These are phyloP conservation scores for Otus scops DNA, from an alignment of 2,797 vertebrate species.

Conservation along the genomic window DNA sequence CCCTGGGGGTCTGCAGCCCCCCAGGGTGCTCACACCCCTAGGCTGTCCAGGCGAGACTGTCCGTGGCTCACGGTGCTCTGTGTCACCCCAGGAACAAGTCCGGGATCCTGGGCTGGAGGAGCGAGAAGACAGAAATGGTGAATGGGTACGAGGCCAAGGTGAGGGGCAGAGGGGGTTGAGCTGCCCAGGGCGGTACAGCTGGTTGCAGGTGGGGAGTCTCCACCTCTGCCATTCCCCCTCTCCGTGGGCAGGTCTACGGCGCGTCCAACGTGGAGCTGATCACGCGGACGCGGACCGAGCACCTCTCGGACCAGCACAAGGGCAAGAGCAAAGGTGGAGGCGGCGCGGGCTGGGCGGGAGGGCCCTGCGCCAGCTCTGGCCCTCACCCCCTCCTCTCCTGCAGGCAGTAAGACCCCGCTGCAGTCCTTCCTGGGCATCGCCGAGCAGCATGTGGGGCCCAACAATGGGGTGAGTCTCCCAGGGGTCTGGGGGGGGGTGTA, in stretches of 20 bases:
- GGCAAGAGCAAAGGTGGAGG: slow-evolving; percentile 90
- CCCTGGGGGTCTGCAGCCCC: neutral
- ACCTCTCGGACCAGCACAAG: slow-evolving; percentile 95
- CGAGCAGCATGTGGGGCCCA: slow-evolving; percentile 94
- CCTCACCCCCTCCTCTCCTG: slow-evolving; percentile 36
- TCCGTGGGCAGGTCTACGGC: slow-evolving; percentile 85
- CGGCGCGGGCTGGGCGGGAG: neutral
- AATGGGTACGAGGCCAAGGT: slow-evolving; percentile 98
- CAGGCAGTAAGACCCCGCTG: slow-evolving; percentile 93
- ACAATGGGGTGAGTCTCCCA: slow-evolving; percentile 86
- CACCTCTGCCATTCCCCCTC: neutral
- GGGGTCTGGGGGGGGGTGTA: fast-evolving
- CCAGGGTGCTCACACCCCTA: fast-evolving
- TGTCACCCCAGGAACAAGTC: slow-evolving; percentile 89
- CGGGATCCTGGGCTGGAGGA: slow-evolving; percentile 95
- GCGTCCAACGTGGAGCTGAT: slow-evolving; percentile 97
- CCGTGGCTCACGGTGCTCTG: neutral
- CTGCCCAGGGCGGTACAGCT: fast-evolving
- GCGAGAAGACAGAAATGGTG: slow-evolving; percentile 94
- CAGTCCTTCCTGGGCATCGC: slow-evolving; percentile 97
- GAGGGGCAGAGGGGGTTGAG: neutral
- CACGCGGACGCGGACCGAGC: slow-evolving; percentile 93
- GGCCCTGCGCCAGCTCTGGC: neutral
- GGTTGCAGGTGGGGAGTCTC: neutral
- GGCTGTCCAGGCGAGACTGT: neutral